Percentiles rank a stretch among this genome's conserved stretches.
Conservation (phyloP, 2,113 vertebrate genomes). For the Nothoprocta pentlandii region DNA sequence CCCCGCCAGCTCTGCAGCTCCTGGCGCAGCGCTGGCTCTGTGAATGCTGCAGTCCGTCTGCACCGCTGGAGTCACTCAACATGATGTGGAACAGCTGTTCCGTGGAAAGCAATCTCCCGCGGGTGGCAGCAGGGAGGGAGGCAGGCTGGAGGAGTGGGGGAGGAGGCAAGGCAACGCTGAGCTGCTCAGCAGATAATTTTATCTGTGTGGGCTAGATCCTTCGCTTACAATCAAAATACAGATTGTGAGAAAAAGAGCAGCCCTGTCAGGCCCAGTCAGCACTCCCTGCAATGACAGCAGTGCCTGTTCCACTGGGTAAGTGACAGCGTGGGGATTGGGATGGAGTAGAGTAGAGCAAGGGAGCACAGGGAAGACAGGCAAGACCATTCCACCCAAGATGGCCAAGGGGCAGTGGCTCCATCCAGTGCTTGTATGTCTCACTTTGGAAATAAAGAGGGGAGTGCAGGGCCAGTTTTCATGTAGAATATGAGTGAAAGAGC, state of each 20-base stretch:
- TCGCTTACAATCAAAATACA: background rate
- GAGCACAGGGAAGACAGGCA: background rate
- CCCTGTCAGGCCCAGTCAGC: constrained; percentile 84
- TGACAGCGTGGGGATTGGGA: accelerated
- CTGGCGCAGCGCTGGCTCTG: accelerated
- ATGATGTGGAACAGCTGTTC: constrained; percentile 69
- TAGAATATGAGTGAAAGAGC: accelerated
- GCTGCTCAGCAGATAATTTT: background rate
- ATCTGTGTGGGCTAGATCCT: background rate
- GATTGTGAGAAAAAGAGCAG: constrained; percentile 83
- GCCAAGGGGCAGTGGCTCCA: background rate
- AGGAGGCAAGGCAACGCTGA: background rate
- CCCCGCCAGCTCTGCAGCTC: background rate
- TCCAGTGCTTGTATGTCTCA: no score
- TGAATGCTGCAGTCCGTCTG: background rate
- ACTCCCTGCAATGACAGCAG: constrained; percentile 44
- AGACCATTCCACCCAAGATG: background rate
- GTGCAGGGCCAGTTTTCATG: background rate
- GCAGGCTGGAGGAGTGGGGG: background rate
- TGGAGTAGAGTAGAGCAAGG: background rate
- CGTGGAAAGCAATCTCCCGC: background rate
- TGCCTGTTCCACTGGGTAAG: background rate
- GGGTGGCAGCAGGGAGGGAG: background rate
- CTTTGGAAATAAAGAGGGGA: background rate
- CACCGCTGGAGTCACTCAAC: background rate